Percentiles rank a stretch among this genome's conserved stretches.
Conservation (phyloP, 2,888 invertebrate genomes). For the Thereva unica region DNA sequence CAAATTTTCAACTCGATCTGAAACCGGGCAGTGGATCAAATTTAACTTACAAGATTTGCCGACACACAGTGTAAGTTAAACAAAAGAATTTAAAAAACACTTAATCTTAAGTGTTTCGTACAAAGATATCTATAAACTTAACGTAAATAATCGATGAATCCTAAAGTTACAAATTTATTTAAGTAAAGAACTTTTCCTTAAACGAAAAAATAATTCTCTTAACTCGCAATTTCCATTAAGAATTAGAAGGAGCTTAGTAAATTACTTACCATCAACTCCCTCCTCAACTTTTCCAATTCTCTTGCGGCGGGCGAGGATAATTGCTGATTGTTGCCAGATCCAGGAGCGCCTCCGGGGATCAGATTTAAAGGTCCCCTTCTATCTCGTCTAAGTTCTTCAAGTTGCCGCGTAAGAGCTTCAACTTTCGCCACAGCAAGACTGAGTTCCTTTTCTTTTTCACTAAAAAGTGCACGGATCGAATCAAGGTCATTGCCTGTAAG, state of each 20-base stretch:
- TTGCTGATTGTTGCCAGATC: slow-evolving; percentile 57
- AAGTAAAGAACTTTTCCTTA: no score
- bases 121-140: no score
- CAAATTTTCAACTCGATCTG: no score
- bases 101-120: no score
- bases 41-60: no score
- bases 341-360: slow-evolving; percentile 47
- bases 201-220: no score
- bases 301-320: slow-evolving; percentile 75
- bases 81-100: no score
- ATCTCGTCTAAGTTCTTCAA: slow-evolving; percentile 84
- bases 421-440: slow-evolving; percentile 97
- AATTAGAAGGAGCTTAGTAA: background rate
- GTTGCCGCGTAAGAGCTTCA: slow-evolving; percentile 91
- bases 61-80: no score
- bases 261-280: slow-evolving; percentile 84
- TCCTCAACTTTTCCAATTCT: slow-evolving; percentile 88
- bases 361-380: slow-evolving; percentile 63
- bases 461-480: slow-evolving; percentile 93
- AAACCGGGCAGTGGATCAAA: no score
- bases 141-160: no score
- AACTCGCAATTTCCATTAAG: no score
- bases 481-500: slow-evolving; percentile 88
- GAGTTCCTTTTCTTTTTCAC: slow-evolving; percentile 96
- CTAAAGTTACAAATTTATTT: no score